Conservation (phyloP, 2,888 invertebrate genomes). For the Ectemnius lituratus region DNA sequence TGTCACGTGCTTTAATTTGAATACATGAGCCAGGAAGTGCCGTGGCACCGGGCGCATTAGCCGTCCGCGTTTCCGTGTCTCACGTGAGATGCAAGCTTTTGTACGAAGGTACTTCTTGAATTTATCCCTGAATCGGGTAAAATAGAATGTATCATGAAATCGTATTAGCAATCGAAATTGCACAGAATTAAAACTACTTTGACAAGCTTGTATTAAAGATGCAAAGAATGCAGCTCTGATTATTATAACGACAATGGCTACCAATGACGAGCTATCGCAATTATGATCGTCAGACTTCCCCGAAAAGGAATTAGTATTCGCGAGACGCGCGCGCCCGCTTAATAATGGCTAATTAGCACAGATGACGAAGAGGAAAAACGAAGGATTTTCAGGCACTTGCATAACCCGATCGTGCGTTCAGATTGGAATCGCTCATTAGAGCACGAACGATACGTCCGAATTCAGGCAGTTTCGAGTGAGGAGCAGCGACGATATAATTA, state of each 20-base stretch:
- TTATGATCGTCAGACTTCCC: too few species aligned
- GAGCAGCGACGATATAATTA: slow-evolving; percentile 37
- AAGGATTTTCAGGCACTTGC: slow-evolving; percentile 20
- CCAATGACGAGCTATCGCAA: too few species aligned
- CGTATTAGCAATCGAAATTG: too few species aligned
- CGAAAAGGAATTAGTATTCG: slow-evolving; percentile 34
- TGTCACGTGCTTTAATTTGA: slow-evolving; percentile 71
- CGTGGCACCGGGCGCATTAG: slow-evolving; percentile 62
- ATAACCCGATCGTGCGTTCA: slow-evolving; percentile 22
- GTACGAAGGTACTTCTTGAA: too few species aligned
- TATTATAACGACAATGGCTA: too few species aligned
- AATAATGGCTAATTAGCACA: slow-evolving; percentile 33
- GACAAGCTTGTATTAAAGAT: too few species aligned
- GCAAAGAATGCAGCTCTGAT: too few species aligned
- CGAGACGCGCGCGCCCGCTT: slow-evolving; percentile 3
- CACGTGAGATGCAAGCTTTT: too few species aligned
- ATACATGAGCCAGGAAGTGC: slow-evolving; percentile 71
- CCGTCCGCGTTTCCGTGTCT: slow-evolving; percentile 67
- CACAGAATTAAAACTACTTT: too few species aligned
- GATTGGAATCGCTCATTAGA: slow-evolving; percentile 48
- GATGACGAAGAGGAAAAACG: slow-evolving; percentile 24
- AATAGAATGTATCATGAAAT: slow-evolving; percentile 40
- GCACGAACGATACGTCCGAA: slow-evolving; percentile 30
- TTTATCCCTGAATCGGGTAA: slow-evolving; percentile 60
- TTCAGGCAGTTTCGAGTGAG: slow-evolving; percentile 29